These are phyloP conservation scores for Sisyra terminalis DNA, from an alignment of 2,888 invertebrate species.

Conservation along the genomic window DNA sequence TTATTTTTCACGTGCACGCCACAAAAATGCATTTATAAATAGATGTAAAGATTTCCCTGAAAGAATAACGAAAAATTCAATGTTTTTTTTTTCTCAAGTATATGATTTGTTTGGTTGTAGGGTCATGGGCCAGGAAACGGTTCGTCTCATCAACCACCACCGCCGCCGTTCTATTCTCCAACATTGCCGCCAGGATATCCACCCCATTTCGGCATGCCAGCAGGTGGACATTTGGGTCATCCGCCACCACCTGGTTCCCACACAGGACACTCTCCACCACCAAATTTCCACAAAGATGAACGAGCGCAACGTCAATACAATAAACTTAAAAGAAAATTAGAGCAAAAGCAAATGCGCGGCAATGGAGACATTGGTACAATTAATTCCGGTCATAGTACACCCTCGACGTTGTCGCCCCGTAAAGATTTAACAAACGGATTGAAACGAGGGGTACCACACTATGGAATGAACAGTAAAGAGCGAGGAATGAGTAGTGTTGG, in stretches of 20 bases:
- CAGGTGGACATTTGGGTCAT: slow-evolving; percentile 46
- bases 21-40: too few species aligned
- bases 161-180: slow-evolving; percentile 37
- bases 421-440: slow-evolving; percentile 45
- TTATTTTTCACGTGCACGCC: too few species aligned
- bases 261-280: slow-evolving; percentile 43
- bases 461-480: slow-evolving; percentile 22
- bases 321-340: slow-evolving; percentile 60
- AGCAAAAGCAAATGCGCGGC: slow-evolving; percentile 36
- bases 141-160: slow-evolving; percentile 47
- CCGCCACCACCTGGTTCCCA: slow-evolving; percentile 37
- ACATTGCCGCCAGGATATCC: slow-evolving; percentile 35
- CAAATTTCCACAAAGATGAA: slow-evolving; percentile 57
- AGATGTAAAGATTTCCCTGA: too few species aligned
- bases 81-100: too few species aligned
- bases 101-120: slow-evolving; percentile 31
- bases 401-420: slow-evolving; percentile 44
- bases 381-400: slow-evolving; percentile 32
- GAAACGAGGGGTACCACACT: slow-evolving; percentile 19
- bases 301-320: slow-evolving; percentile 59
- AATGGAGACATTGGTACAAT: slow-evolving; percentile 19
- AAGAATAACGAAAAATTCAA: too few species aligned
- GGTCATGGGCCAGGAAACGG: slow-evolving; percentile 55
- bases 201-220: slow-evolving; percentile 30
- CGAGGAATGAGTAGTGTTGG: slow-evolving; percentile 40